A percentile compares a stretch with the other conserved stretches of the same genome.
Conservation (phyloP, 2,113 vertebrate species). For the Procavia capensis region DNA sequence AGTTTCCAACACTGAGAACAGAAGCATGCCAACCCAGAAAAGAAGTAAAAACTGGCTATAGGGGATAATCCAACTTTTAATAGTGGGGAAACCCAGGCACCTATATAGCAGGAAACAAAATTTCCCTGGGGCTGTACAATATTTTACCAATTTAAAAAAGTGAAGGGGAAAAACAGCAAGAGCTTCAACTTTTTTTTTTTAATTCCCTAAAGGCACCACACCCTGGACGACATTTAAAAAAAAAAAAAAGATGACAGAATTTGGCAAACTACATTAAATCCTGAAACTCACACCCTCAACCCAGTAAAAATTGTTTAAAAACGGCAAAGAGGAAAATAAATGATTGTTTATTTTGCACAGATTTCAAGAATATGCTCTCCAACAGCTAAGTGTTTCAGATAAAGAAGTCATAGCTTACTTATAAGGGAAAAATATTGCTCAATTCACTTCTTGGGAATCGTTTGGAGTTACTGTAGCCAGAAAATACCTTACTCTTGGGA, state of each 20-base stretch:
- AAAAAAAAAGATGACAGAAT: slow-evolving; percentile 67
- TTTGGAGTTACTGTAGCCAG: slow-evolving; percentile 43
- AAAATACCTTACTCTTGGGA: slow-evolving; percentile 60
- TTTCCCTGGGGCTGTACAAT: slow-evolving; percentile 10
- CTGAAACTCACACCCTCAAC: slow-evolving; percentile 67
- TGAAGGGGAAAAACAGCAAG: slow-evolving; percentile 9
- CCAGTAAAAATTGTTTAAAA: slow-evolving; percentile 64
- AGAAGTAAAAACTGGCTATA: slow-evolving; percentile 8
- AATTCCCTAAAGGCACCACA: slow-evolving; percentile 69
- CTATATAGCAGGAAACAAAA: not conserved
- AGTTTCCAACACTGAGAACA: slow-evolving; percentile 36
- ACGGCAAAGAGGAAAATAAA: slow-evolving; percentile 64
- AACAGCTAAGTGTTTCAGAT: slow-evolving; percentile 41
- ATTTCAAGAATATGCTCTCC: slow-evolving; percentile 57
- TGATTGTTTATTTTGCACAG: slow-evolving; percentile 64
- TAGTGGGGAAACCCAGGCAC: not conserved
- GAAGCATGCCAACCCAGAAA: slow-evolving; percentile 28
- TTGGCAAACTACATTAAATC: slow-evolving; percentile 66
- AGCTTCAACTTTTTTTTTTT: slow-evolving; percentile 47
- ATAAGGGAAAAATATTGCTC: slow-evolving; percentile 67
- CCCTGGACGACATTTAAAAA: slow-evolving; percentile 71
- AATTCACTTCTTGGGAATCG: slow-evolving; percentile 61
- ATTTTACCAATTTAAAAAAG: slow-evolving; percentile 41
- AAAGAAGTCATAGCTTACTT: slow-evolving; percentile 59
- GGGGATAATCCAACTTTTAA: slow-evolving; percentile 20